Evolutionary conservation across 2,113 vertebrate species (phyloP).

Genomic region (Passer montanus): DNA sequence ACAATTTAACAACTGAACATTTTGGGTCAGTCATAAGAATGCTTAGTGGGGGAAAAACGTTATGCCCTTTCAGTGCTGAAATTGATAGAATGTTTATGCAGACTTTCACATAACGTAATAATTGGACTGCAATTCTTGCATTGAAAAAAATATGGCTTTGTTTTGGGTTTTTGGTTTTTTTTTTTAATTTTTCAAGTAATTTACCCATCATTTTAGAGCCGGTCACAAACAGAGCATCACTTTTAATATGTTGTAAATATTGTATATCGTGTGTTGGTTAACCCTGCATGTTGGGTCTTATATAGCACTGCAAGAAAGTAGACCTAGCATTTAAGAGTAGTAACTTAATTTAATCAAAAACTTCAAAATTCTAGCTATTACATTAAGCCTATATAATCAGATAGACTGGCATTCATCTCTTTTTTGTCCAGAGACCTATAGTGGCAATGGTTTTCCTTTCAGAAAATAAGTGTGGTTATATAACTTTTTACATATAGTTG

Average conservation of each 20-base stretch:
- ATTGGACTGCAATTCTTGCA: not conserved
- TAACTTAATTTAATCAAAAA: not conserved
- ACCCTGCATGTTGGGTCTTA: fast-evolving
- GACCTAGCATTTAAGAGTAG: not conserved
- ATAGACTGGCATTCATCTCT: too few species aligned
- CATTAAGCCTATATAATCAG: not conserved
- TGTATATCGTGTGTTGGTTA: not conserved
- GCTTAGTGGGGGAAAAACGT: not conserved
- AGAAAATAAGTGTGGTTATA: not conserved
- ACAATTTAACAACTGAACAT: not conserved
- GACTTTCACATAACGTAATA: not conserved
- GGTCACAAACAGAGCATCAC: not conserved
- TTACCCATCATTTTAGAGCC: not conserved
- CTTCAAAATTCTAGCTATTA: not conserved
- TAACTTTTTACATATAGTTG: not conserved
- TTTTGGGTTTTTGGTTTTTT: not conserved
- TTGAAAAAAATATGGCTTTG: not conserved
- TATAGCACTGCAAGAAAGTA: not conserved
- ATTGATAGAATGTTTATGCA: not conserved
- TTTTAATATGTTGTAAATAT: not conserved
- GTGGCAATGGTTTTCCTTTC: not conserved
- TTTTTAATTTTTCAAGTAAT: not conserved
- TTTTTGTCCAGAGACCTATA: not conserved
- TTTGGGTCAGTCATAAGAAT: not conserved
- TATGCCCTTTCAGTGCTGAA: not conserved